phyloP scores from a whole-genome alignment of 2,797 vertebrate genomes.

The Bradypodion ventrale region DNA sequence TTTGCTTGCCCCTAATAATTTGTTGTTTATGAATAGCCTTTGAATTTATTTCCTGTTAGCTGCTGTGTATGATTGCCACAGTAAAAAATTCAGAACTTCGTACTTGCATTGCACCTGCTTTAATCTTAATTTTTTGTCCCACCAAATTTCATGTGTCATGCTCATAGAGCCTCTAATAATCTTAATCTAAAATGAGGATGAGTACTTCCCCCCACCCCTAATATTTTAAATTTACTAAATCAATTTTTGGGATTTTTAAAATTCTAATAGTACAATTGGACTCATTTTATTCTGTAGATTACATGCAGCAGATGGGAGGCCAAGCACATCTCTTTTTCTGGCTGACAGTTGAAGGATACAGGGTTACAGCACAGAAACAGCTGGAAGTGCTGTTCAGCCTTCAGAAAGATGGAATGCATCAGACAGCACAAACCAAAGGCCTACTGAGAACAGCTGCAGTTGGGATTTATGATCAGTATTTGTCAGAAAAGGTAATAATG shows the following conservation, averaged over 20 bases:
- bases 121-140: background rate
- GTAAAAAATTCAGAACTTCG: background rate
- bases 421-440: constrained; percentile 91
- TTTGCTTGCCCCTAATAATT: background rate
- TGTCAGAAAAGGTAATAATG: constrained; percentile 91
- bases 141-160: background rate
- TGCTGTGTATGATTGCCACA: background rate
- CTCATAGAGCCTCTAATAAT: no score
- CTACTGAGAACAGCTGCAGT: constrained; percentile 92
- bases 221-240: background rate
- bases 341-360: constrained; percentile 98
- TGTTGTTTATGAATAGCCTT: background rate
- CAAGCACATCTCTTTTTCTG: constrained; percentile 99
- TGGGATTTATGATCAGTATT: constrained; percentile 97
- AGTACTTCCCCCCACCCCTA: no score
- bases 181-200: background rate
- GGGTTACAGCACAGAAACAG: constrained; percentile 97
- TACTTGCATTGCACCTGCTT: background rate
- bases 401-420: constrained; percentile 90
- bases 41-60: background rate
- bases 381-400: constrained; percentile 89
- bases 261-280: background rate
- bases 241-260: background rate
- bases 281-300: constrained; percentile 80
- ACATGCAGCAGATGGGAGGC: constrained; percentile 96